Conservation (phyloP, 2,888 invertebrate genomes). For the Drosophila mulleri region DNA sequence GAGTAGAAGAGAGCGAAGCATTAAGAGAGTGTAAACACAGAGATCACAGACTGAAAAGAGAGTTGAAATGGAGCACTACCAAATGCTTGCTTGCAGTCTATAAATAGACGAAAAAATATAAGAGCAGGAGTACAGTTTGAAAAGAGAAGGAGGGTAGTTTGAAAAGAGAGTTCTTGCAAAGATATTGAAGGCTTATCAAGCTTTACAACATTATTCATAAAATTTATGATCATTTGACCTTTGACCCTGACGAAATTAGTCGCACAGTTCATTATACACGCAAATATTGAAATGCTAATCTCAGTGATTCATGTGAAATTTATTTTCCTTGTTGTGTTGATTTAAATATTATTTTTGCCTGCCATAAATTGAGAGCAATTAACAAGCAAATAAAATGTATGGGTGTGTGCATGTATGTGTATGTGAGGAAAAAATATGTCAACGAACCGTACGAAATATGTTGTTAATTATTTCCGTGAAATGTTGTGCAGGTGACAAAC, state of each 20-base stretch:
- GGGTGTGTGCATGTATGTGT: neutral
- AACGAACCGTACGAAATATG: constrained; percentile 43
- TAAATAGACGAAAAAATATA: neutral
- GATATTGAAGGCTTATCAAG: neutral
- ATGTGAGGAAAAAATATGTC: constrained; percentile 35
- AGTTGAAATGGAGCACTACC: too few species aligned
- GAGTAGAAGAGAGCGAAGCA: neutral
- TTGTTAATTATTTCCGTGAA: constrained; percentile 50
- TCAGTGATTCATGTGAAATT: constrained; percentile 16
- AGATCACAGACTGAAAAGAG: neutral
- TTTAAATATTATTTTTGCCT: constrained; percentile 19
- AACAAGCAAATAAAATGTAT: constrained; percentile 35
- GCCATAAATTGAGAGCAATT: constrained; percentile 42
- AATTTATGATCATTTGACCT: constrained; percentile 16
- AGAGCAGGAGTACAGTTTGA: neutral
- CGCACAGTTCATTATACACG: neutral
- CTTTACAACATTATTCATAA: neutral
- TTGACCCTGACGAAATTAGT: constrained; percentile 18
- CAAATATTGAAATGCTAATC: neutral
- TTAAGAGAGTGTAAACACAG: neutral
- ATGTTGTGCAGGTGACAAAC: constrained; percentile 38
- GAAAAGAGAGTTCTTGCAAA: neutral
- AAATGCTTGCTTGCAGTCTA: neutral
- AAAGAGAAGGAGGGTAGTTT: too few species aligned
- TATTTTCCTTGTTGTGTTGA: neutral